Base-by-base conservation (phyloP, 2,888 invertebrate genomes). In the Melanchra persicariae region DNA sequence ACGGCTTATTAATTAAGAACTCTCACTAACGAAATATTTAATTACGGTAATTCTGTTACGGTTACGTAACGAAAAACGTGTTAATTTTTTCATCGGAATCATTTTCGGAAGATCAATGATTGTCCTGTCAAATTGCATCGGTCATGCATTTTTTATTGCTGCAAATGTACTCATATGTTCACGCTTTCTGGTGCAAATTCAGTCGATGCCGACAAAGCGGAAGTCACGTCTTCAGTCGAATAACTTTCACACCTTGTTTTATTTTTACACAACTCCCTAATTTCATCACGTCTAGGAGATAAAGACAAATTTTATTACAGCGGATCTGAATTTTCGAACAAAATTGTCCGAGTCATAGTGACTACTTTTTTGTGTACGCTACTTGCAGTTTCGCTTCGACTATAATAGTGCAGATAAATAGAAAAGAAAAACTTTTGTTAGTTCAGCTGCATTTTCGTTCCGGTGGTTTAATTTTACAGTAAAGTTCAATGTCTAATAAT, bases 221-320 rank as follows among this genome's bases (percentile, higher is more conserved):
- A 89, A 85, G 87, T 88, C 87, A 88, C 88, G 87, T 86, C 75
- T 82, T 73, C 61, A 67, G 37, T 15, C 17, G 60, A 70, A 63
- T 65, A 75, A 89, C 88, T 89, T 89, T 89, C 89, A 80, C 87
- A 81, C 80, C 79, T 82, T 80, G 63, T 70, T 77, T 86, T 86
- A 77, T 84, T 85, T 81, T 69, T 75, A 73, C 66, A 67, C 71
- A 73, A 58, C 70, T 76, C 81, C 77, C 78, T 86, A 87, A 87
- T 85, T 88, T 82, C 70, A 67, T 84, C 88, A 88, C 87, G 88
- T 86, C 63, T 78, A 65, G 70, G 75, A 86, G 87, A 84, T 87
- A 85, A 87, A 85, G 76, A 84, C 83, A 78, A 65, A 82, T 85
- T 89, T 87, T 86, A 86, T 87, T 87, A 86, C 59, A 79, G 74